phyloP scores from a whole-genome alignment of 2,888 invertebrate species.

The Euclidia mi region DNA sequence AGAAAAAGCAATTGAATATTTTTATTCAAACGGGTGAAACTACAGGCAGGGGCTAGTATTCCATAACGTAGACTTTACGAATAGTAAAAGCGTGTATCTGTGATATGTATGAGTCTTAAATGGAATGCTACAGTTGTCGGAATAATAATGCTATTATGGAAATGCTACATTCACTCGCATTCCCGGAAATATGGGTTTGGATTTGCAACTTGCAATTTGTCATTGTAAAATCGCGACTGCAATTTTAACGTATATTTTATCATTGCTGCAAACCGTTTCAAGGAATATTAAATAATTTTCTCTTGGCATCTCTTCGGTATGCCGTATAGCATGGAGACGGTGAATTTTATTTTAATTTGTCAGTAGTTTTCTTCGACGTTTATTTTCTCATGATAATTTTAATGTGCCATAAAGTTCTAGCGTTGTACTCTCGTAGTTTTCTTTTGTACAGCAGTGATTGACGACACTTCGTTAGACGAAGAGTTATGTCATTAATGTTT shows the following conservation, averaged over 20 bases:
- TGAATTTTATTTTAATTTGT: background rate
- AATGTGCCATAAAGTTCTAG: background rate
- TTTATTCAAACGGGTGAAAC: no score
- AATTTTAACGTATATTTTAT: slow-evolving; percentile 15
- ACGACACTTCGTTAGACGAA: no score
- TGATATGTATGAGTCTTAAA: slow-evolving; percentile 6
- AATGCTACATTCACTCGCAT: slow-evolving; percentile 9
- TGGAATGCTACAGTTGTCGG: slow-evolving; percentile 3
- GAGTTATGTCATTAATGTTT: no score
- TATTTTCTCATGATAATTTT: background rate
- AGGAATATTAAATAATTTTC: slow-evolving; percentile 17
- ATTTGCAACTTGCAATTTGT: slow-evolving; percentile 16
- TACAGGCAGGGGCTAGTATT: no score
- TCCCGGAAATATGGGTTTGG: slow-evolving; percentile 11
- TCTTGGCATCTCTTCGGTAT: slow-evolving; percentile 1
- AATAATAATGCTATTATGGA: slow-evolving; percentile 12
- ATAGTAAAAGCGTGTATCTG: background rate
- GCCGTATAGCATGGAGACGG: background rate
- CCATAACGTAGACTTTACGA: background rate
- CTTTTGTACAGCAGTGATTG: no score
- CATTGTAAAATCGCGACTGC: slow-evolving; percentile 11
- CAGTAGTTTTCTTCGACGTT: background rate
- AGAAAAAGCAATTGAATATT: no score
- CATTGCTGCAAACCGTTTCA: slow-evolving; percentile 9
- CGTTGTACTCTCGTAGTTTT: no score